Evolutionary conservation across 2,888 invertebrate genomes (phyloP).

Genomic region (Carterocephalus palaemon): DNA sequence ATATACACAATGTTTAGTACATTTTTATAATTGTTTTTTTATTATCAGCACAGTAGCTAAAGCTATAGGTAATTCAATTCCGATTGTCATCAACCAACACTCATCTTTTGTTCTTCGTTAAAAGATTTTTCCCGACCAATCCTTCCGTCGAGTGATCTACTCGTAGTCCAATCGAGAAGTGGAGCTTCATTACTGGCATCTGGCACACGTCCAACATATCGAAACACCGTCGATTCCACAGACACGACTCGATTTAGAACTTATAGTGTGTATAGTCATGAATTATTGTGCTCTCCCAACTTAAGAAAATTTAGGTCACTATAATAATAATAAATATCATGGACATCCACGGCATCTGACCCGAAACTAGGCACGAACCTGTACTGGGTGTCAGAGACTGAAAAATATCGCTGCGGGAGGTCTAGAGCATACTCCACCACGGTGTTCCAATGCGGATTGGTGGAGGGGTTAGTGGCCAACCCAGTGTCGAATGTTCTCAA

Average conservation of each 20-base stretch:
- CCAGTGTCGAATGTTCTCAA: too few relatives aligned
- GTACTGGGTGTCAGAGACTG: too few relatives aligned
- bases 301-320: conserved; percentile 13
- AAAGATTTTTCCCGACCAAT: conserved; percentile 11
- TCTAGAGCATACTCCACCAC: too few relatives aligned
- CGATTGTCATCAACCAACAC: conserved; percentile 1
- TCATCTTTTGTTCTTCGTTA: conserved; percentile 16
- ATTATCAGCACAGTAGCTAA: too few relatives aligned
- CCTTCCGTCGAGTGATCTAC: conserved; percentile 9
- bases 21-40: too few relatives aligned
- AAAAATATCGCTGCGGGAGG: too few relatives aligned
- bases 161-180: conserved; percentile 18
- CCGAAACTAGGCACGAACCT: too few relatives aligned
- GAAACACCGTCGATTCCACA: conserved; percentile 14
- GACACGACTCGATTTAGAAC: conserved; percentile 11
- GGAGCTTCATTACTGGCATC: conserved; percentile 15
- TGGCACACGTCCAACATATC: conserved; percentile 18
- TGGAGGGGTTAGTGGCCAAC: too few relatives aligned
- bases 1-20: too few relatives aligned
- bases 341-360: background rate
- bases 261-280: conserved; percentile 8
- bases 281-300: conserved; percentile 12
- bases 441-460: too few relatives aligned
- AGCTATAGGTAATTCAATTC: background rate
- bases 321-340: conserved; percentile 1